A percentile compares a stretch with the other conserved stretches of the same genome.
phyloP scores from a whole-genome alignment of 1,140 invertebrate genomes.

The Zaprionus vittiger region DNA sequence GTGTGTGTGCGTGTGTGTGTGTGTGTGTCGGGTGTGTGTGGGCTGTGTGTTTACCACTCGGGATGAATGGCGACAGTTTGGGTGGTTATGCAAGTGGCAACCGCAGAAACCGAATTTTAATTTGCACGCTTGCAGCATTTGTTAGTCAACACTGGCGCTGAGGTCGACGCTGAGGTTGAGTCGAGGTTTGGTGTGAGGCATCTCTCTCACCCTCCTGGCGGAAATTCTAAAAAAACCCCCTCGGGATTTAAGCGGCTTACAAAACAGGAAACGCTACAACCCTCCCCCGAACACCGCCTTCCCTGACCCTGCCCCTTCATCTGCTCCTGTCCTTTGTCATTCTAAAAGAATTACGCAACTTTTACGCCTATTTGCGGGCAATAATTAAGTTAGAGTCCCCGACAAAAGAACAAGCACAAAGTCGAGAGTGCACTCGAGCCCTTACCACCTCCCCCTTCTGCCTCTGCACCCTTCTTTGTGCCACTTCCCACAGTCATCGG shows the following conservation, averaged over 20 bases:
- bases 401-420: constrained; percentile 63
- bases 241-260: constrained; percentile 75
- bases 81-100: constrained; percentile 79
- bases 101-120: constrained; percentile 84
- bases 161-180: constrained; percentile 26
- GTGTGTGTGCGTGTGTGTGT: constrained; percentile 15
- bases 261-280: constrained; percentile 48
- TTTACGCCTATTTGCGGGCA: constrained; percentile 83
- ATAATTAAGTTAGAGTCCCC: constrained; percentile 81
- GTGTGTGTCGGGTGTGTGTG: constrained; percentile 37
- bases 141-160: constrained; percentile 56
- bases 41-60: constrained; percentile 13
- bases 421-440: constrained; percentile 59
- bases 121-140: constrained; percentile 81
- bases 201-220: background rate
- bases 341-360: constrained; percentile 74
- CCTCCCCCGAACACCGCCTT: background rate
- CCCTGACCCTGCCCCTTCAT: background rate
- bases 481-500: constrained; percentile 45
- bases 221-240: constrained; percentile 24
- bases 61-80: constrained; percentile 32
- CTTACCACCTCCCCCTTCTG: background rate
- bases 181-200: no score
- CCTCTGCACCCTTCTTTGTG: constrained; percentile 5
- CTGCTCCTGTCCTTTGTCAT: background rate